These are phyloP conservation scores for Drosophila mayri DNA, from an alignment of 1,140 invertebrate species.

Conservation along the genomic window DNA sequence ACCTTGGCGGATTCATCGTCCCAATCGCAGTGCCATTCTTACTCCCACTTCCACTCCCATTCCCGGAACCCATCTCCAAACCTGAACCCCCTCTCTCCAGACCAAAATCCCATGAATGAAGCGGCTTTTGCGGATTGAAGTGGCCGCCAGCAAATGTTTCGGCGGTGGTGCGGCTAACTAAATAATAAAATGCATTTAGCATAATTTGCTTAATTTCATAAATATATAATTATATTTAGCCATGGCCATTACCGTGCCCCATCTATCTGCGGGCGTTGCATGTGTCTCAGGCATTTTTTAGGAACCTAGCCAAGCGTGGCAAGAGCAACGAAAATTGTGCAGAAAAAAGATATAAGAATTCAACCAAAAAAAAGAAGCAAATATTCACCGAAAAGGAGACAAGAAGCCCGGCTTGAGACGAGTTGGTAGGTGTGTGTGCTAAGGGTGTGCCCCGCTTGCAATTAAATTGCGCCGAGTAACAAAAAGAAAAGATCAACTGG, in stretches of 20 bases:
- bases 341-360: constrained; percentile 10
- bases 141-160: constrained; percentile 31
- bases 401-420: constrained; percentile 28
- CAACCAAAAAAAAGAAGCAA: not conserved
- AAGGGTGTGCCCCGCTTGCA: constrained; percentile 71
- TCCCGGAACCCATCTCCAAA: not conserved
- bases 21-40: constrained; percentile 21
- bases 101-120: constrained; percentile 28
- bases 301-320: constrained; percentile 66
- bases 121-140: constrained; percentile 42
- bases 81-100: not conserved
- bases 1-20: constrained; percentile 36
- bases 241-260: constrained; percentile 33
- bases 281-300: constrained; percentile 65
- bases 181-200: constrained; percentile 80
- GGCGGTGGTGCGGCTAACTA: constrained; percentile 58
- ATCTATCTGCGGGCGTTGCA: constrained; percentile 58
- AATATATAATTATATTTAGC: constrained; percentile 77
- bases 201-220: constrained; percentile 82
- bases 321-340: constrained; percentile 44
- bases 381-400: constrained; percentile 16
- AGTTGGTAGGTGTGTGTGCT: constrained; percentile 57
- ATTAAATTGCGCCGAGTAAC: constrained; percentile 68
- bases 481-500: constrained; percentile 39
- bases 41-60: constrained; percentile 1